Percentiles rank a stretch among this genome's conserved stretches.
phyloP scores from a whole-genome alignment of 2,888 invertebrate genomes.

The Erebia ligea region DNA sequence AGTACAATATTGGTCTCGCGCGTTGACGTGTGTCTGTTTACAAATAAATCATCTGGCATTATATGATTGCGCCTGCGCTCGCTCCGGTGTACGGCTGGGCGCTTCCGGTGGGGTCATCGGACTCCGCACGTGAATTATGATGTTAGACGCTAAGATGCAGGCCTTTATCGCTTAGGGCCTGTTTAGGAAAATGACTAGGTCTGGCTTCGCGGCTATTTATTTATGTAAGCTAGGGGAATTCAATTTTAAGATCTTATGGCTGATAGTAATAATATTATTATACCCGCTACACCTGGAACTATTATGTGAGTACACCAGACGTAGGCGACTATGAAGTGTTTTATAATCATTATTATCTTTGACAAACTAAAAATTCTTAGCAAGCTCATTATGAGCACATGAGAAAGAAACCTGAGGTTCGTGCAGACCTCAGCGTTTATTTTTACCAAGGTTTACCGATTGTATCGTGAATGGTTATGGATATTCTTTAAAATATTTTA shows the following conservation, averaged over 20 bases:
- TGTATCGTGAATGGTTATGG: no score
- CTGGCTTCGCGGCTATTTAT: not conserved
- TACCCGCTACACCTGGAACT: not conserved
- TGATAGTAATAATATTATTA: not conserved
- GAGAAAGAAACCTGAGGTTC: no score
- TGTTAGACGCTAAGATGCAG: conserved; percentile 20
- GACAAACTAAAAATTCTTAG: no score
- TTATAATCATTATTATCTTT: no score
- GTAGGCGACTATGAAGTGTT: not conserved
- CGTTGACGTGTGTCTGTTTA: conserved; percentile 77
- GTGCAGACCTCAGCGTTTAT: no score
- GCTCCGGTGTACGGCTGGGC: conserved; percentile 3
- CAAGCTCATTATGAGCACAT: no score
- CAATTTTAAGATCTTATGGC: conserved; percentile 2
- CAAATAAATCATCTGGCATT: conserved; percentile 77
- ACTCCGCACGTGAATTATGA: conserved; percentile 55
- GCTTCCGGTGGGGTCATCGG: conserved; percentile 44
- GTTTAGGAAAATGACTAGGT: conserved; percentile 19
- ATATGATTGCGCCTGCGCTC: conserved; percentile 38
- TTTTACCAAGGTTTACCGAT: no score
- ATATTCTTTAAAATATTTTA: no score
- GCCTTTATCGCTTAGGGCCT: conserved; percentile 25
- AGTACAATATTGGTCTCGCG: conserved; percentile 59
- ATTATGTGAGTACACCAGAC: not conserved
- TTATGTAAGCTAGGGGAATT: conserved; percentile 5